These are phyloP conservation scores for Siniperca chuatsi DNA, from an alignment of 2,113 vertebrate genomes.

Conservation along the genomic window DNA sequence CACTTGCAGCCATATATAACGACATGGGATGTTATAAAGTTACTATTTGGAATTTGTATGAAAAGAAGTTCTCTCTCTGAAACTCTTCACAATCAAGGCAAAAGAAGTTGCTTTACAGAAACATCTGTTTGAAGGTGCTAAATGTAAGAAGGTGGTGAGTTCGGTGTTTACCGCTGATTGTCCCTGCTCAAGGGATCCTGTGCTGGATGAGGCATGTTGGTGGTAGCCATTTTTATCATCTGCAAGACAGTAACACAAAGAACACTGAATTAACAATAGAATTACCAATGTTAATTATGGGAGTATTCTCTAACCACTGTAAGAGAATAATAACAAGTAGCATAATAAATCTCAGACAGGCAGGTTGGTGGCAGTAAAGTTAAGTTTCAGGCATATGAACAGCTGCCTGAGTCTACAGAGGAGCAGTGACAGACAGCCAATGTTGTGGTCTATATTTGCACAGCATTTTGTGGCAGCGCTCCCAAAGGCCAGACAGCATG, in stretches of 20 bases:
- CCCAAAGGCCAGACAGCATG: slow-evolving; percentile 34
- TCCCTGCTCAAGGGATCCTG: slow-evolving; percentile 57
- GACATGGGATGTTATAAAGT: not conserved
- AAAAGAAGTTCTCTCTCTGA: not conserved
- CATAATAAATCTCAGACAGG: slow-evolving; percentile 2
- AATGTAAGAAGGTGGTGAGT: not conserved
- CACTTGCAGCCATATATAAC: not conserved
- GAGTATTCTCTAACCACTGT: not conserved
- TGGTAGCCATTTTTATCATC: slow-evolving; percentile 74
- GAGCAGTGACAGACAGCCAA: slow-evolving; percentile 32
- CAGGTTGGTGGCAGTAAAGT: not conserved
- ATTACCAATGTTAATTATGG: not conserved
- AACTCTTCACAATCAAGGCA: not conserved
- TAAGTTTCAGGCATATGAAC: slow-evolving; percentile 31
- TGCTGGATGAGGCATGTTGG: slow-evolving; percentile 50
- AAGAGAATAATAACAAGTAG: slow-evolving; percentile 6
- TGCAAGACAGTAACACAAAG: slow-evolving; percentile 67
- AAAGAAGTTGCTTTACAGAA: not conserved
- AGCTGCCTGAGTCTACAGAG: slow-evolving; percentile 31
- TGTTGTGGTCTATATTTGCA: slow-evolving; percentile 67
- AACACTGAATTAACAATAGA: slow-evolving; percentile 9
- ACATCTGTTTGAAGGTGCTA: not conserved
- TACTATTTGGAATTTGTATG: not conserved
- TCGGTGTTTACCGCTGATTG: slow-evolving; percentile 63
- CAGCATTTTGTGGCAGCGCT: slow-evolving; percentile 23